These are phyloP conservation scores for Lophura nycthemera DNA, from an alignment of 2,113 vertebrate species.

Conservation along the genomic window DNA sequence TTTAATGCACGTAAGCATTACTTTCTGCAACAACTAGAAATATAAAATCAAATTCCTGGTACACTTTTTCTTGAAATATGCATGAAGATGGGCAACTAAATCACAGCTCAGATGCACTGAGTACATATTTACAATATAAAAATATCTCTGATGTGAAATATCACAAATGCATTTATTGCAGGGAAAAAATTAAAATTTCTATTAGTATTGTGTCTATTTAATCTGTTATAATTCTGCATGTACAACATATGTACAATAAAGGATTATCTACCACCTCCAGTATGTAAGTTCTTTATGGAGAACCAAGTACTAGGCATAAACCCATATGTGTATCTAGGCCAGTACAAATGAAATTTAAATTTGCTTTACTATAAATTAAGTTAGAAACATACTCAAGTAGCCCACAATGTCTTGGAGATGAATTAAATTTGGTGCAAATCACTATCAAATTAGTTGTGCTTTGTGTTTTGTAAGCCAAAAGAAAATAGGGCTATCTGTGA, in stretches of 20 bases:
- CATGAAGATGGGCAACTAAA: not conserved
- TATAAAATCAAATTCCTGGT: not conserved
- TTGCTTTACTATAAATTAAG: constrained; percentile 34
- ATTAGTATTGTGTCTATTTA: not conserved
- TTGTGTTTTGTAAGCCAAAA: constrained; percentile 25
- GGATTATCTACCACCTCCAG: not conserved
- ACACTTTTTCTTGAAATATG: not conserved
- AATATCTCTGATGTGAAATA: not conserved
- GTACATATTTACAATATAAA: not conserved
- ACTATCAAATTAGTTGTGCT: constrained; percentile 42
- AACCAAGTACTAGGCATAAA: not conserved
- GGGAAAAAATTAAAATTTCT: not conserved
- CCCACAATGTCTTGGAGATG: not conserved
- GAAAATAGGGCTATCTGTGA: constrained; percentile 22
- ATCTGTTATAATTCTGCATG: not conserved
- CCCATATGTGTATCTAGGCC: not conserved
- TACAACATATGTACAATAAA: not conserved
- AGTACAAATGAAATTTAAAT: constrained; percentile 52
- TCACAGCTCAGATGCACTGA: not conserved
- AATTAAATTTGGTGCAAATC: constrained; percentile 10
- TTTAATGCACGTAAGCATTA: not conserved
- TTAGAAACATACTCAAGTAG: constrained; percentile 38
- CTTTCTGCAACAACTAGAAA: not conserved
- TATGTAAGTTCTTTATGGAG: not conserved
- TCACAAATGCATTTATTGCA: not conserved